phyloP scores from a whole-genome alignment of 2,113 vertebrate species.

The Tragelaphus scriptus region DNA sequence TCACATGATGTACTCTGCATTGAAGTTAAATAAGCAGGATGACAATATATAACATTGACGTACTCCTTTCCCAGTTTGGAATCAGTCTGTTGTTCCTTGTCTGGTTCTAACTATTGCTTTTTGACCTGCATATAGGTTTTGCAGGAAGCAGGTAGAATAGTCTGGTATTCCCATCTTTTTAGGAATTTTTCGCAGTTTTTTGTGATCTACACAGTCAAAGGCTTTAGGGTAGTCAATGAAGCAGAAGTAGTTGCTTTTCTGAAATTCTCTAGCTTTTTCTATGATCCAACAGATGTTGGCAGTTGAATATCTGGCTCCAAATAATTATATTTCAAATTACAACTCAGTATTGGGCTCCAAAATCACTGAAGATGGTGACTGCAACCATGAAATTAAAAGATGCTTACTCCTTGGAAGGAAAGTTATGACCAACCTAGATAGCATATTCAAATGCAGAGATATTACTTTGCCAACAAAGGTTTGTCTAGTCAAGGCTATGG shows the following conservation, averaged over 20 bases:
- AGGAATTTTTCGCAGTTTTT: not conserved
- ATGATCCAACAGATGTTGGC: not conserved
- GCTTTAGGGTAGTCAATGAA: not conserved
- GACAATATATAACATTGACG: not conserved
- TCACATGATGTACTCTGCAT: not conserved
- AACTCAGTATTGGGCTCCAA: not conserved
- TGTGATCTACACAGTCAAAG: not conserved
- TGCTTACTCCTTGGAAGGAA: too few relatives aligned
- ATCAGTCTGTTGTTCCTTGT: not conserved
- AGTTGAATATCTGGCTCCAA: not conserved
- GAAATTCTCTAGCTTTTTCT: not conserved
- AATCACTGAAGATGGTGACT: too few relatives aligned
- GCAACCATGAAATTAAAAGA: too few relatives aligned
- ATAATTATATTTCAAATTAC: not conserved
- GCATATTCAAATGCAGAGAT: too few relatives aligned
- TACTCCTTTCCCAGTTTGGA: not conserved
- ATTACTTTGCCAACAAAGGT: too few relatives aligned
- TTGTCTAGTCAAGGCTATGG: too few relatives aligned
- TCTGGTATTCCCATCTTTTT: not conserved
- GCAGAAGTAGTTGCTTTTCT: not conserved
- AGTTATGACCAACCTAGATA: too few relatives aligned
- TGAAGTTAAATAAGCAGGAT: not conserved
- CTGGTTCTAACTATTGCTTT: not conserved
- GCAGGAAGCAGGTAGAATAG: not conserved
- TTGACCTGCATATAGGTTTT: not conserved